Evolutionary conservation across 2,797 vertebrate species (phyloP), one percentile per base, ranked within the genome.

Genomic region (Balearica regulorum): DNA sequence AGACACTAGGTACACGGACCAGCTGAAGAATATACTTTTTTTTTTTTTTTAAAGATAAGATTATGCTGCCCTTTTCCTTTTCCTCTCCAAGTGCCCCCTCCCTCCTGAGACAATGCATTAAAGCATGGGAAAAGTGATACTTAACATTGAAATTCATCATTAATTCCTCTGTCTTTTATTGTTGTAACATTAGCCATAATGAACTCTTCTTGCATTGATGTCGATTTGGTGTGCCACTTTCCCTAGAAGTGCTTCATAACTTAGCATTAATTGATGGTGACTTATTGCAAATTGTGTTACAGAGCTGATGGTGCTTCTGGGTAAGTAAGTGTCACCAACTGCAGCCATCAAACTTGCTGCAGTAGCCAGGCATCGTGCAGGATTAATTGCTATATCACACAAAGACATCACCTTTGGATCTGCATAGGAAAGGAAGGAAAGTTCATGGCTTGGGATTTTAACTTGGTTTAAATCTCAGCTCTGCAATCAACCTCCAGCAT

Each of bases 181-280:
- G 95, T 96, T 10, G 20, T 93, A 95, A 94, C 94, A 95, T 97
- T 96, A 97, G 44, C 95, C 60, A 18, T 97, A 97, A 98, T 97
- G 97, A 98, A 97, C 97, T 98, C 97, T 95, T 97, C 94, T 93
- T 83, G 92, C 89, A 37, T 65, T 77, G 70, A 92, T 97, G 97
- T 97, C 96, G 83, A 95, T 95, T 96, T 96, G 95, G 90, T 95
- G 89, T 83, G 92, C 96, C 83, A 88, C 95, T 97, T 97, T 71
- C 95, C 94, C 83, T 95, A 39, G 91, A 97, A 98, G 94, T 84
- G 95, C 96, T 96, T 94, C 70, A 96, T 96, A 97, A 97, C 96
- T 97, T 97, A 94, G 94, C 28, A 58, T 96, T 98, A 98, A 98
- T 98, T 98, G 98, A 97, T 91, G 97, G 92, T 97, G 97, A 97